These are phyloP conservation scores for Drosophila mercatorum DNA, from an alignment of 2,888 invertebrate species.

Conservation along the genomic window DNA sequence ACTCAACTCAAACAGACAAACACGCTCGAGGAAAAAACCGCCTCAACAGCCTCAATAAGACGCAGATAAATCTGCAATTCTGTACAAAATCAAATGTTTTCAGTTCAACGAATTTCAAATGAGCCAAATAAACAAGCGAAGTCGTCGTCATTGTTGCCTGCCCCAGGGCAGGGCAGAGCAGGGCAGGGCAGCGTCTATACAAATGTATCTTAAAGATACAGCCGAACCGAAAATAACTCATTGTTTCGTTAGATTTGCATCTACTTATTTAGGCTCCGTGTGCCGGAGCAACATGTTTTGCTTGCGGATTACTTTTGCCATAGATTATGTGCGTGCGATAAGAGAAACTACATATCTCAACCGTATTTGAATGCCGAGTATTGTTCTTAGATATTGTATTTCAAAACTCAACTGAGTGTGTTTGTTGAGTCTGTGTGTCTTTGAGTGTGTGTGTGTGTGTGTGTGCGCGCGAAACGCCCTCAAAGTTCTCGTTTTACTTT, in stretches of 20 bases:
- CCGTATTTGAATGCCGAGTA: slow-evolving; percentile 42
- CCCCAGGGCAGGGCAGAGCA: slow-evolving; percentile 19
- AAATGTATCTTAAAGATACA: slow-evolving; percentile 60
- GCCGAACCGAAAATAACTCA: slow-evolving; percentile 52
- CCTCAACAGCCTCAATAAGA: slow-evolving; percentile 25
- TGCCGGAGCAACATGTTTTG: slow-evolving; percentile 44
- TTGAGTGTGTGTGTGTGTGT: slow-evolving; percentile 1
- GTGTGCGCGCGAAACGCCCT: slow-evolving; percentile 30
- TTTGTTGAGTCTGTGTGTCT: neutral
- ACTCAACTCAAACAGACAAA: neutral
- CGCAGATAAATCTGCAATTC: slow-evolving; percentile 67
- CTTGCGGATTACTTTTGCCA: slow-evolving; percentile 61
- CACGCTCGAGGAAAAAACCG: slow-evolving; percentile 11
- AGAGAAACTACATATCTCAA: slow-evolving; percentile 33
- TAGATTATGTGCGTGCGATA: slow-evolving; percentile 57
- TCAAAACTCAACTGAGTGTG: slow-evolving; percentile 24
- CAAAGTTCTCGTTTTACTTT: slow-evolving; percentile 53
- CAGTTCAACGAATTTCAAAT: slow-evolving; percentile 71
- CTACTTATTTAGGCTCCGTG: slow-evolving; percentile 42
- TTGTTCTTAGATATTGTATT: slow-evolving; percentile 50
- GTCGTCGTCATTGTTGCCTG: slow-evolving; percentile 29
- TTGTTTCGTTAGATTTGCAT: slow-evolving; percentile 69
- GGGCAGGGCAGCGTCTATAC: slow-evolving; percentile 30
- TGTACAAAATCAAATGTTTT: slow-evolving; percentile 59
- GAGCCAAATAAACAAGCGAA: slow-evolving; percentile 59